Conservation (phyloP, 1,140 invertebrate species). For the Tetranychus cinnabarinus region DNA sequence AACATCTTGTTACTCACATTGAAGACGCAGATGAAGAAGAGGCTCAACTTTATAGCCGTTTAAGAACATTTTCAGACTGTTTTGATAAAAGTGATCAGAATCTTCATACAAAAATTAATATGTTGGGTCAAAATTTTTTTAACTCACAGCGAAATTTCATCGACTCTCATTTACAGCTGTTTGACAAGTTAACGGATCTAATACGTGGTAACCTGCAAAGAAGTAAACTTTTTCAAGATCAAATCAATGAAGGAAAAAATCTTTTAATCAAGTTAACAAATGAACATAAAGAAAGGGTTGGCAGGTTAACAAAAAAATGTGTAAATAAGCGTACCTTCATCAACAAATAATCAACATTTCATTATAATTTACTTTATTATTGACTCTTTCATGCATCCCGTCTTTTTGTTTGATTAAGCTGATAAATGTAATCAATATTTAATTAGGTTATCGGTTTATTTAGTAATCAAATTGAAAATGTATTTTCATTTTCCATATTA, state of each 20-base stretch:
- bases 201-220: conserved; percentile 74
- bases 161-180: background rate
- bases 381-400: too few relatives aligned
- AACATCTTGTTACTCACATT: conserved; percentile 72
- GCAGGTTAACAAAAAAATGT: conserved; percentile 4
- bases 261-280: conserved; percentile 50
- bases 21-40: conserved; percentile 49
- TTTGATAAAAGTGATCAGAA: conserved; percentile 5
- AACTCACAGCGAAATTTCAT: background rate
- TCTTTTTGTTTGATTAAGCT: too few relatives aligned
- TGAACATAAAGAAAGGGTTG: conserved; percentile 9
- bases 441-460: too few relatives aligned
- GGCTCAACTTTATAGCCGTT: background rate
- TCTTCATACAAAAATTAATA: background rate
- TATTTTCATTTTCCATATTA: too few relatives aligned
- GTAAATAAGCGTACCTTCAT: conserved; percentile 3
- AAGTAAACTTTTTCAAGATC: conserved; percentile 72
- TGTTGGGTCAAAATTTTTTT: background rate
- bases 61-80: conserved; percentile 6
- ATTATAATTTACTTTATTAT: too few relatives aligned
- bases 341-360: conserved; percentile 1
- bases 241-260: conserved; percentile 57
- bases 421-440: too few relatives aligned
- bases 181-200: conserved; percentile 8
- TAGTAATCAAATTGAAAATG: too few relatives aligned